Evolutionary conservation across 2,113 vertebrate genomes (phyloP), one percentile per base, ranked within the genome.

Genomic region (Melanerpes formicivorus): DNA sequence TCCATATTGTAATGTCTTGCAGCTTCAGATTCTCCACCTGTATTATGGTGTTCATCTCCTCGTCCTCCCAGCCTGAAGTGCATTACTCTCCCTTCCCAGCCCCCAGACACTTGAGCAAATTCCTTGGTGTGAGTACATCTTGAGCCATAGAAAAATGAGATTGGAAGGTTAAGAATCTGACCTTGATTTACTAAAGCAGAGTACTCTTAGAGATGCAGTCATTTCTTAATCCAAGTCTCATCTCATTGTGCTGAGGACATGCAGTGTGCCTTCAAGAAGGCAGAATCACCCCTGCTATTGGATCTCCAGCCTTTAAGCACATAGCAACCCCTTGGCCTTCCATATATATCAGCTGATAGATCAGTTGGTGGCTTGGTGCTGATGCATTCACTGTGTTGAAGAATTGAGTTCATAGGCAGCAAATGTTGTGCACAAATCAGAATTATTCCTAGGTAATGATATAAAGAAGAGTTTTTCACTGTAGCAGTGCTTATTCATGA

Each of bases 1-100:
- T 96, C 7, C 2, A 92, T 85, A 74, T 76, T 50, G 62, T 93
- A 89, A 94, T 66, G 30, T 59, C 42, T 95, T 93, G 96, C 73
- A 95, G 40, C 87, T 93, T 91, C 22, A 94, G 21, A 76, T 84
- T 96, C 83, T 88, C 64, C 64, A 63, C 73, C 70, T 87, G 72
- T 17, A 62, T 92, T 82, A 75, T 0, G 4, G 37, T 3, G 9
- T 73, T 96, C 78, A 66, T 92, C 27, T 88, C 79, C 66, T 87
- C 25, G 25, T 93, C 75, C 77, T 91, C 60, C 81, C 82, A 50
- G 25, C 26, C 34, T 59, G 59, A 89, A 65, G 8, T 26, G 6
- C 18, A 18, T 56, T 58, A 12, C 42, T 48, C 18, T 34, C 21
- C 42, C n/a, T 66, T 71, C 46, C 32, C 48, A 37, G 29, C 10